phyloP scores from a whole-genome alignment of 1,140 invertebrate genomes.

The Ceratoteleas bidentatus region DNA sequence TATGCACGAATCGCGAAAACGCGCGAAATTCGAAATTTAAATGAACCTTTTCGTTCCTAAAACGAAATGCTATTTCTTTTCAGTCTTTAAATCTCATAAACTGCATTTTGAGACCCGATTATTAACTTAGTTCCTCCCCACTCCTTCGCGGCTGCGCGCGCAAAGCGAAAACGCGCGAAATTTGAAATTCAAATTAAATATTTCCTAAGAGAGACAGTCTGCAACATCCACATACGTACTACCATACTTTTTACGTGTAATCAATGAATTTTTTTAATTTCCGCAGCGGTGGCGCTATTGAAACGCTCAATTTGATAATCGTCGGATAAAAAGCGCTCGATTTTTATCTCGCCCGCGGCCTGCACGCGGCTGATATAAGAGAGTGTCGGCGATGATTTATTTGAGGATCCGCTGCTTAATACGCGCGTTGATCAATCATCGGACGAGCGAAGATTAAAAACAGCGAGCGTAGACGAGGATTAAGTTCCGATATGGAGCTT shows the following conservation, averaged over 20 bases:
- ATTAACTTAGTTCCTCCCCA: slow-evolving; percentile 2
- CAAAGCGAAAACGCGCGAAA: not conserved
- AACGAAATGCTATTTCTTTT: too few species aligned
- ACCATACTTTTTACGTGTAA: too few species aligned
- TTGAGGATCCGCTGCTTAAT: slow-evolving; percentile 56
- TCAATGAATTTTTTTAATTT: too few species aligned
- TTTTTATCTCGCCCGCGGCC: slow-evolving; percentile 33
- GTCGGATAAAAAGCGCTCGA: slow-evolving; percentile 32
- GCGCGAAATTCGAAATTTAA: too few species aligned
- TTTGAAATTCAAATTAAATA: not conserved
- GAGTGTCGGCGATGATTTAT: slow-evolving; percentile 47
- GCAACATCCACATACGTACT: too few species aligned
- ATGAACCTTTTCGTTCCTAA: too few species aligned
- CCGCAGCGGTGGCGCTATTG: too few species aligned
- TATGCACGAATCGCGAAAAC: too few species aligned
- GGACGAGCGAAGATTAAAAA: slow-evolving; percentile 53
- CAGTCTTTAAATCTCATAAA: too few species aligned
- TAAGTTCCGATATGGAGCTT: slow-evolving; percentile 50
- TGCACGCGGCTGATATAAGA: slow-evolving; percentile 24
- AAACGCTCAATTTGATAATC: slow-evolving; percentile 46
- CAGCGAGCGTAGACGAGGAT: slow-evolving; percentile 45
- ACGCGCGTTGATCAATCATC: slow-evolving; percentile 61
- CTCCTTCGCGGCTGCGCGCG: not conserved
- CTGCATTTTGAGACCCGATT: not conserved
- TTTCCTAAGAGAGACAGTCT: too few species aligned